Conservation (phyloP, 1,140 invertebrate genomes). For the Callitettix versicolor region DNA sequence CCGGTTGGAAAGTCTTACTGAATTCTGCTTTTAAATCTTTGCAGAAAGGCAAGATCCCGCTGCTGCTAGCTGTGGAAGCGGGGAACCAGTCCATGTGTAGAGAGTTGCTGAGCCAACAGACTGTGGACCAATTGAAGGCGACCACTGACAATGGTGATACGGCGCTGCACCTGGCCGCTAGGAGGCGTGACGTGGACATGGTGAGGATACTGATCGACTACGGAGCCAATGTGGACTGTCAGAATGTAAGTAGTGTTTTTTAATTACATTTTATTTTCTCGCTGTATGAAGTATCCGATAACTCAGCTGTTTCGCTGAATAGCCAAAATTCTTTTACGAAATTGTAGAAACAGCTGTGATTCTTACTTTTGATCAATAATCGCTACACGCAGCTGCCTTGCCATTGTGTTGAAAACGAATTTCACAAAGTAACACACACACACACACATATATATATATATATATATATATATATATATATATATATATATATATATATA, state of each 20-base stretch:
- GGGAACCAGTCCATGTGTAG: slow-evolving; percentile 87
- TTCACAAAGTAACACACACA: too few species aligned
- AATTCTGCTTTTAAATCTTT: slow-evolving; percentile 27
- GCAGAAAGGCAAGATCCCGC: slow-evolving; percentile 84
- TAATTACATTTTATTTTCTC: too few species aligned
- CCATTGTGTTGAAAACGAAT: too few species aligned
- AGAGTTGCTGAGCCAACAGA: slow-evolving; percentile 75
- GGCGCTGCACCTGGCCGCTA: slow-evolving; percentile 81
- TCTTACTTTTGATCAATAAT: too few species aligned
- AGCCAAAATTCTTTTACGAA: too few species aligned
- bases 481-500: too few species aligned
- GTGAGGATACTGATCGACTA: slow-evolving; percentile 82
- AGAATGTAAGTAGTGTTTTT: slow-evolving; percentile 60
- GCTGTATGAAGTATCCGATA: too few species aligned
- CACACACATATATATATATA: too few species aligned
- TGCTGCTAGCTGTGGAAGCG: slow-evolving; percentile 83
- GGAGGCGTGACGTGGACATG: slow-evolving; percentile 83
- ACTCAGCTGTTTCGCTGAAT: too few species aligned
- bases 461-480: too few species aligned
- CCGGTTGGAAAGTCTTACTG: slow-evolving; percentile 15
- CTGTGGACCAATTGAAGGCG: slow-evolving; percentile 65
- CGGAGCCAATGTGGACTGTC: slow-evolving; percentile 79
- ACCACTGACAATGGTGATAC: slow-evolving; percentile 71
- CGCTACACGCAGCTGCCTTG: too few species aligned
- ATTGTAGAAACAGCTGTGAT: too few species aligned